These are phyloP conservation scores for Setophaga coronata DNA, from an alignment of 2,113 vertebrate genomes.

Conservation along the genomic window DNA sequence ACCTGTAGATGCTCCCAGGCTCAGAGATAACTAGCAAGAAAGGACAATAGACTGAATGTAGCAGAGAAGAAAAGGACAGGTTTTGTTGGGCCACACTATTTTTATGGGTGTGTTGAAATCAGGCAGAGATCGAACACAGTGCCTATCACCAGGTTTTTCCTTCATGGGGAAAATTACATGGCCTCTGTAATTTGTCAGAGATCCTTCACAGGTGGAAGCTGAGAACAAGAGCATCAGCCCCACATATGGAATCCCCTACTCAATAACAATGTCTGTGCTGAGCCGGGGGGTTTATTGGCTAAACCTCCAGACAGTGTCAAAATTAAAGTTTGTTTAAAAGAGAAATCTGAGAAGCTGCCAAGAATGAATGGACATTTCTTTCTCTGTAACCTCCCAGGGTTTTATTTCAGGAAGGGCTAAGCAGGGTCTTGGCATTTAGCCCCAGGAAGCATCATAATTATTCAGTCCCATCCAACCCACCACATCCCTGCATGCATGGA, in stretches of 20 bases:
- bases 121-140: neutral
- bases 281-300: neutral
- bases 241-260: fast-evolving
- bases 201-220: neutral
- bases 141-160: neutral
- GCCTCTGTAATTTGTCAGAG: neutral
- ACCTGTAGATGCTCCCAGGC: neutral
- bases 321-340: neutral
- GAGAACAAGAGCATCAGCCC: neutral
- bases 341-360: neutral
- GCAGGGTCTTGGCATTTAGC: neutral
- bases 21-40: neutral
- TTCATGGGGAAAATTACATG: neutral
- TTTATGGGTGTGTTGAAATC: neutral
- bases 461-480: neutral
- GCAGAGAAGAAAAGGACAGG: neutral
- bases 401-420: constrained; percentile 21
- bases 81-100: neutral
- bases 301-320: neutral
- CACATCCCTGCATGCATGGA: neutral
- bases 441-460: neutral
- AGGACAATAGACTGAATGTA: neutral
- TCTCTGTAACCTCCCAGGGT: neutral
- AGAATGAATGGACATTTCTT: neutral
- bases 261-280: neutral